Conservation (phyloP, 2,797 vertebrate genomes). For the Acanthiza pusilla region DNA sequence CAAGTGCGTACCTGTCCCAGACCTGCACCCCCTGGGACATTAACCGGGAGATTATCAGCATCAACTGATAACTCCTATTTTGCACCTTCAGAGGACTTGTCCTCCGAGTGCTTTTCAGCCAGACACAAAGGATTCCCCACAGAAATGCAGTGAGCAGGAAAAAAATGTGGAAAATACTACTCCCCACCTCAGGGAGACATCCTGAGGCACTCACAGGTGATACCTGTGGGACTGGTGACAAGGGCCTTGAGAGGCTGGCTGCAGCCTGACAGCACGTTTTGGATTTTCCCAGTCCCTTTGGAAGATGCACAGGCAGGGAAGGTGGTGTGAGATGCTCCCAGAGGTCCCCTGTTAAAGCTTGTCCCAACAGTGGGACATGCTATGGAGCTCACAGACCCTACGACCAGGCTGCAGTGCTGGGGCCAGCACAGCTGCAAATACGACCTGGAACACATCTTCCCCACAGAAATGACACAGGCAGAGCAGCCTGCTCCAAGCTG, state of each 20-base stretch:
- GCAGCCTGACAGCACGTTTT: neutral
- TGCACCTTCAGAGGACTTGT: neutral
- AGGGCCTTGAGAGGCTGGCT: neutral
- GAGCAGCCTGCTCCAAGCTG: neutral
- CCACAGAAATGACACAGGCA: neutral
- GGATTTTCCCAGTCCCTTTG: neutral
- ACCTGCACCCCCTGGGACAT: neutral
- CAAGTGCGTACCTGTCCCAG: neutral
- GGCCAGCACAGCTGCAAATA: too few species aligned
- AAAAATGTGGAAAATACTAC: neutral
- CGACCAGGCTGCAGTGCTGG: too few species aligned
- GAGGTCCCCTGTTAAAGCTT: neutral
- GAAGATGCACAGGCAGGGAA: neutral
- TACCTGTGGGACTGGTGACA: neutral
- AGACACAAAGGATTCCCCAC: neutral
- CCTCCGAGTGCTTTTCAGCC: neutral
- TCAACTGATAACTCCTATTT: neutral
- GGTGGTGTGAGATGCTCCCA: neutral
- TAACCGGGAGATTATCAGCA: neutral
- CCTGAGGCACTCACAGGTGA: neutral
- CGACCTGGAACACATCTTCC: neutral
- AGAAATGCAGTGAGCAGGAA: neutral
- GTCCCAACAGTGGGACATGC: accelerated
- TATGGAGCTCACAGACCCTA: neutral
- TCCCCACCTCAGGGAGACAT: neutral